Evolutionary conservation across 2,113 vertebrate genomes (phyloP), one percentile per base, ranked within the genome.

Genomic region (Motacilla alba): DNA sequence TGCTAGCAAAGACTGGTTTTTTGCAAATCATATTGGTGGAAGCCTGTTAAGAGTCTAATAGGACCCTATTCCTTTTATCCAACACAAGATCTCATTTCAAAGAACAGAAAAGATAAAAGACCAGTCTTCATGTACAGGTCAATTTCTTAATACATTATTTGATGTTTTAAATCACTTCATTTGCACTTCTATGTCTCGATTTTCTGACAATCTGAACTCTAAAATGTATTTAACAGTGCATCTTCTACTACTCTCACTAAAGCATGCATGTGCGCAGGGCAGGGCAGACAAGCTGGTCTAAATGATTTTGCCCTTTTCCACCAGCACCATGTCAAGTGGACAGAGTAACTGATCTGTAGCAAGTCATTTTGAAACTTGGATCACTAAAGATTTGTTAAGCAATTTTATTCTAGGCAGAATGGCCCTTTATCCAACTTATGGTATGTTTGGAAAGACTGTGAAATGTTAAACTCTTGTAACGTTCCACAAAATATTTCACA

Each of bases 21-120:
- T 89, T 75, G 79, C 58, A 66, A 77, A 83, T 33, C 33, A 66
- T 85, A 88, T 30, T 55, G 31, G 47, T 33, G 60, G 33, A 94
- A 89, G 22, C 6, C 21, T 89, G 27, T 72, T 91, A 73, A 58
- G 20, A 81, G 37, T 63, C 28, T 60, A 89, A 86, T 4, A 69
- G 58, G 91, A 83, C 8, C 9, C 13, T 33, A 7, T 41, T 67
- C 60, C 66, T 87, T 95, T 91, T 72, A 90, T 84, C 66, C 75
- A 46, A 55, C 64, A 68, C 10, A 46, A 90, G 23, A n/a, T 87
- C 55, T 62, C 27, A 56, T 87, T 93, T 53, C 16, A 88, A 89
- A 92, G 21, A 67, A 14, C 55, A 76, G 59, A 66, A 89, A 85
- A 90, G 56, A 91, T 90, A 83, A 81, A 87, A 81, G 52, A 91